Evolutionary conservation across 2,113 vertebrate species (phyloP).

Genomic region (Theristicus caerulescens): DNA sequence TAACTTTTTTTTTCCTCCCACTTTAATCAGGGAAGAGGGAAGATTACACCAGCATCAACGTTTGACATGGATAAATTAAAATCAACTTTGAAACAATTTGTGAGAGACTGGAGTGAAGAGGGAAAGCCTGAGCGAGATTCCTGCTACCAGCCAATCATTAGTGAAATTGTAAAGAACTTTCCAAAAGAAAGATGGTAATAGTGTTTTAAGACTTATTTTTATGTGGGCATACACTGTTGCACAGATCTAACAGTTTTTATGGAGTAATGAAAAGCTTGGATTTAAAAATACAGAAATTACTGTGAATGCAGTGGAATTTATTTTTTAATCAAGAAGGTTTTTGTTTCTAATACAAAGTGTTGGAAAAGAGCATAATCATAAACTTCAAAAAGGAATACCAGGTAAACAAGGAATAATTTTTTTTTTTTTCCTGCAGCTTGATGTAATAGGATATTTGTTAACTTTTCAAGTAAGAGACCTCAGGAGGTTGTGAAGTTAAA

Average conservation of each 20-base stretch:
- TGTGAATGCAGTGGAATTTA: background rate
- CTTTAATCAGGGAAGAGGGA: slow-evolving; percentile 76
- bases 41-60: slow-evolving; percentile 87
- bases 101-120: slow-evolving; percentile 95
- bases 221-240: background rate
- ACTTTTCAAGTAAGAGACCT: background rate
- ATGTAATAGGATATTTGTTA: background rate
- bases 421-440: background rate
- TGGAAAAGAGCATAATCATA: background rate
- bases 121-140: slow-evolving; percentile 91
- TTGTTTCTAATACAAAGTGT: background rate
- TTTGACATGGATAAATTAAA: slow-evolving; percentile 99
- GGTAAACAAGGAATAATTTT: background rate
- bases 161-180: slow-evolving; percentile 91
- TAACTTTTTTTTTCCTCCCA: slow-evolving; percentile 11
- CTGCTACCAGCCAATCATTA: slow-evolving; percentile 94
- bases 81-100: slow-evolving; percentile 98
- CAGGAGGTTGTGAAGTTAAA: background rate
- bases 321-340: background rate
- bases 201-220: slow-evolving; percentile 41
- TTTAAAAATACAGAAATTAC: background rate
- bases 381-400: background rate
- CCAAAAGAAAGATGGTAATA: slow-evolving; percentile 90
- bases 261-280: background rate
- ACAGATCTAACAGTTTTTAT: background rate